phyloP scores from a whole-genome alignment of 2,797 vertebrate species.

The Synaphobranchus kaupii region DNA sequence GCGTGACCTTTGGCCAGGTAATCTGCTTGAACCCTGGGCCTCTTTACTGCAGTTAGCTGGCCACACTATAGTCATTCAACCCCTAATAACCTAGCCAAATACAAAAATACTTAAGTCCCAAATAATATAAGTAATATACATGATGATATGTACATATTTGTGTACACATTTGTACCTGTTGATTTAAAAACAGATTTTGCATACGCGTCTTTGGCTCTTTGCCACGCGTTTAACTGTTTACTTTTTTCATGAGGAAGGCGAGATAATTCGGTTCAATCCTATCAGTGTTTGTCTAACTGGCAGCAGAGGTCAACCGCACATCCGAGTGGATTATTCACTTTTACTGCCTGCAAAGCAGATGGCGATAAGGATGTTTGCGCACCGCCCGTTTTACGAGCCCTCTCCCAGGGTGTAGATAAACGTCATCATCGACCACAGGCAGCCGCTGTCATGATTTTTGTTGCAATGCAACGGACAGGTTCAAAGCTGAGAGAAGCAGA shows the following conservation, averaged over 20 bases:
- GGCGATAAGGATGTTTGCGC: constrained; percentile 2
- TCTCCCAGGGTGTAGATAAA: not conserved
- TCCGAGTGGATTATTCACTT: constrained; percentile 1
- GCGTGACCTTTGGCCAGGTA: not conserved
- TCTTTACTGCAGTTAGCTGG: not conserved
- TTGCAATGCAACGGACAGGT: not conserved
- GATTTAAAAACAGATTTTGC: not conserved
- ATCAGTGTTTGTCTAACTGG: not conserved
- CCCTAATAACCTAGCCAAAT: not conserved
- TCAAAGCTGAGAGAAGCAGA: not conserved
- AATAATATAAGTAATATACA: not conserved
- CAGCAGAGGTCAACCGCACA: not conserved
- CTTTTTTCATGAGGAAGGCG: not conserved
- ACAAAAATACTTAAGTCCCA: not conserved
- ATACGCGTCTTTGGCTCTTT: not conserved
- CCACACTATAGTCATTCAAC: not conserved
- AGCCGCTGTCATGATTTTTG: not conserved
- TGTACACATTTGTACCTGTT: not conserved
- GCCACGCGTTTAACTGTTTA: not conserved
- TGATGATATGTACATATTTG: not conserved
- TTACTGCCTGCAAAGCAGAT: not conserved
- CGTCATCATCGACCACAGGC: not conserved
- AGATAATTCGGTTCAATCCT: not conserved
- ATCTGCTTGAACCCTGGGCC: not conserved
- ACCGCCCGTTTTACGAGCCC: not conserved